Evolutionary conservation across 2,888 invertebrate species (phyloP), one percentile per base, ranked within the genome.

Genomic region (Hemithea aestivaria): DNA sequence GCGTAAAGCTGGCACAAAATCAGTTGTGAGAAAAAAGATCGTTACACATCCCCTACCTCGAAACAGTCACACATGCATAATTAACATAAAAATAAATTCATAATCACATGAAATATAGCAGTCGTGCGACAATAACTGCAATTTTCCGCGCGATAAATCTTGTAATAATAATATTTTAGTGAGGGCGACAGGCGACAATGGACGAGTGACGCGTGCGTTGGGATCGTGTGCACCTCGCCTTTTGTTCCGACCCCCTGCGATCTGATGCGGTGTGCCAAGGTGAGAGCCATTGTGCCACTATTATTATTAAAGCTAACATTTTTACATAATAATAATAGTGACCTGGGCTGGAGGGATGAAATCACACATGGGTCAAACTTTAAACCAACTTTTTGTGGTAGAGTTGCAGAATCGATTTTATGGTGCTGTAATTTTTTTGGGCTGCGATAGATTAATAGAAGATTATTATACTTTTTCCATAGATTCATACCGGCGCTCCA

Each of bases 111-210:
- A 80, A 75, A 79, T 81, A 83, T 80, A 57, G 60, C 68, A 66
- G 66, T 68, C 66, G 61, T 51, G 69, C 70, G 66, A 84, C 84
- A 85, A 85, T 83, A 73, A 73, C 68, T 83, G 73, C 77, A 85
- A 87, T 87, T 87, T 87, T 87, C 84, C 80, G 66, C 73, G 81
- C 83, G 80, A 84, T 87, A 84, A 84, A 84, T 84, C 82, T 73
- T 65, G 51, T 73, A 82, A 85, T 83, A 84, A 85, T 83, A 84
- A 83, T 84, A 83, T 75, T 81, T 76, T 70, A 73, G 62, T 58
- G 58, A 67, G 71, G 59, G 51, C 54, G 46, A 32, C 45, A 41
- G 43, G 48, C 34, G 51, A 66, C 61, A 60, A 73, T 62, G 58
- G 61, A 49, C 50, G 67, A 70, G 71, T 68, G 76, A 67, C 75